Conservation (phyloP, 2,797 vertebrate species). For the Xenentodon cancila region DNA sequence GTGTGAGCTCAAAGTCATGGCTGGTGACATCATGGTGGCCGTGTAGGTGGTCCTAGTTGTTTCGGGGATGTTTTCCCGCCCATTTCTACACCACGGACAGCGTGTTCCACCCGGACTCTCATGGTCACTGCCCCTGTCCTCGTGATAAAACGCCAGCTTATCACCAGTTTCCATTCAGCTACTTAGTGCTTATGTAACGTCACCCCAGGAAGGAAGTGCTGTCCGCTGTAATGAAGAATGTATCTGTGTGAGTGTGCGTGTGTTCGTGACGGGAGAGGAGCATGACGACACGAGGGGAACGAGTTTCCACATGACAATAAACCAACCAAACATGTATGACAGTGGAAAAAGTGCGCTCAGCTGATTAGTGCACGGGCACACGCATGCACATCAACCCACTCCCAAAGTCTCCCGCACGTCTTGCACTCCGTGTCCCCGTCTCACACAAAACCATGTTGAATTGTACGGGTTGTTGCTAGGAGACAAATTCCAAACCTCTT, state of each 20-base stretch:
- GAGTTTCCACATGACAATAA: constrained; percentile 74
- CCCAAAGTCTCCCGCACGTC: constrained; percentile 44
- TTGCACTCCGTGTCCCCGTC: constrained; percentile 59
- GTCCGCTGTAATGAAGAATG: constrained; percentile 65
- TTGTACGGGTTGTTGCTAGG: constrained; percentile 81
- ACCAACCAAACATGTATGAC: constrained; percentile 63
- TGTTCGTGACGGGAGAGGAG: constrained; percentile 11
- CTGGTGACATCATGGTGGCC: constrained; percentile 46
- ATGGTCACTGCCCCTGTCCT: constrained; percentile 60
- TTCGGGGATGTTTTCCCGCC: constrained; percentile 30
- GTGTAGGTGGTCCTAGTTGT: constrained; percentile 36
- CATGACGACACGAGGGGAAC: constrained; percentile 55
- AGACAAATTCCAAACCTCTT: constrained; percentile 81
- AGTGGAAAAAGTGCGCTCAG: constrained; percentile 79
- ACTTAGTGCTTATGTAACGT: constrained; percentile 62
- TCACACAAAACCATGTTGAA: constrained; percentile 76
- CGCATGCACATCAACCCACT: constrained; percentile 20
- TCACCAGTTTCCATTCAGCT: constrained; percentile 76
- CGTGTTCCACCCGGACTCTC: constrained; percentile 56
- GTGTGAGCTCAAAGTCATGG: constrained; percentile 17
- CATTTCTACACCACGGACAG: constrained; percentile 26
- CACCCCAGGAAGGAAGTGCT: constrained; percentile 61
- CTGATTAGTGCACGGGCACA: constrained; percentile 67
- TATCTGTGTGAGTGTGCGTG: constrained; percentile 38
- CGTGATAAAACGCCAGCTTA: constrained; percentile 69